Percentiles rank a stretch among this genome's conserved stretches.
Evolutionary conservation across 2,797 vertebrate genomes (phyloP).

Genomic region (Acipenser oxyrinchus): DNA sequence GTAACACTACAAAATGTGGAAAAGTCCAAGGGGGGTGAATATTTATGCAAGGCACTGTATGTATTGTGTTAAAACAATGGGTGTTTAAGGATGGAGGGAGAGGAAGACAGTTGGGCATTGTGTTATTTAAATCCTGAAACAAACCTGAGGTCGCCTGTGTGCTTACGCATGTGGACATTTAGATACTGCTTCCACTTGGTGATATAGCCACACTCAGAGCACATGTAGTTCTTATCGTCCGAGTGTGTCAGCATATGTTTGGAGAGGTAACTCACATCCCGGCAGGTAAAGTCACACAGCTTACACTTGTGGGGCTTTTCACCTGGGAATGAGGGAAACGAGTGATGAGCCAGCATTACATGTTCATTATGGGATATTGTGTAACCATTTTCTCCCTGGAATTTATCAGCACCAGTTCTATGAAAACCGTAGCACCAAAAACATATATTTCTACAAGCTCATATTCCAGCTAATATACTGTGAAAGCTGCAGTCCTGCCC

Average conservation of each 20-base stretch:
- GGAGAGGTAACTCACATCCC: conserved; percentile 91
- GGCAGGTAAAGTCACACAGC: conserved; percentile 84
- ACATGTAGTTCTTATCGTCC: conserved; percentile 89
- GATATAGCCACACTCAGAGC: conserved; percentile 90
- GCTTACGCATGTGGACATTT: conserved; percentile 94
- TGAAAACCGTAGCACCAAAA: too few species aligned
- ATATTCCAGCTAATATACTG: too few species aligned
- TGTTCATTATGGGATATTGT: too few species aligned
- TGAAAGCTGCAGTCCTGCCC: too few species aligned
- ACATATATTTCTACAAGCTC: too few species aligned
- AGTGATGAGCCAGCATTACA: too few species aligned
- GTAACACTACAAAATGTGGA: too few species aligned
- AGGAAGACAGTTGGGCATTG: neutral
- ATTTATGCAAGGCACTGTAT: too few species aligned
- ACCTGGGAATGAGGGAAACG: conserved; percentile 45
- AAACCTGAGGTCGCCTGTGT: conserved; percentile 88
- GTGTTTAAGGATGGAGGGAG: neutral
- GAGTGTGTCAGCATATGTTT: conserved; percentile 96
- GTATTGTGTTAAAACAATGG: too few species aligned
- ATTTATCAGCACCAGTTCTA: too few species aligned
- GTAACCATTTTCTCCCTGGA: too few species aligned
- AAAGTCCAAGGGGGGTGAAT: too few species aligned
- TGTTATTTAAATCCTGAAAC: conserved; percentile 1
- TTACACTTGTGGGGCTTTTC: conserved; percentile 93
- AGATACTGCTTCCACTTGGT: conserved; percentile 98